Percentiles rank a stretch among this genome's conserved stretches.
Conservation (phyloP, 2,888 invertebrate species). For the Monopis laevigella region DNA sequence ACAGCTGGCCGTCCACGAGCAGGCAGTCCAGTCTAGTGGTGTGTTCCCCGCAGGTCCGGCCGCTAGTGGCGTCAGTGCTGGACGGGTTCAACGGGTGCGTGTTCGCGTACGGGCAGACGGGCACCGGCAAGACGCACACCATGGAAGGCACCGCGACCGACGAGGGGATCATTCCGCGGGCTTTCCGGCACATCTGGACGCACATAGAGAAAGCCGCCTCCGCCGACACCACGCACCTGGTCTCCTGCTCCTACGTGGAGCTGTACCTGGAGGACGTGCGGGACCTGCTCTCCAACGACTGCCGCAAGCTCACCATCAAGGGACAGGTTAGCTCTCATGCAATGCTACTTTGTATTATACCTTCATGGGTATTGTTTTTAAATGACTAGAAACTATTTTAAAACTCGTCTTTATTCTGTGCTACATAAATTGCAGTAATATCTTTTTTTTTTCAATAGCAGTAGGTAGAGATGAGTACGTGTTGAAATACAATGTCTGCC, state of each 20-base stretch:
- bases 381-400: too few species aligned
- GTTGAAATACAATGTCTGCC: too few species aligned
- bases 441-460: too few species aligned
- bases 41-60: constrained; percentile 68
- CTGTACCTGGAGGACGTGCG: constrained; percentile 94
- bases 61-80: constrained; percentile 93
- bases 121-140: constrained; percentile 87
- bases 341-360: too few species aligned
- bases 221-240: constrained; percentile 93
- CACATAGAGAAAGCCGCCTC: constrained; percentile 87
- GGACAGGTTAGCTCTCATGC: constrained; percentile 56
- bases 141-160: constrained; percentile 70
- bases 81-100: constrained; percentile 99
- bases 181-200: constrained; percentile 97
- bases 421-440: too few species aligned
- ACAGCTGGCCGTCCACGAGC: too few species aligned
- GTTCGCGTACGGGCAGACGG: constrained; percentile 99
- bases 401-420: too few species aligned
- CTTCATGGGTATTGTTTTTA: too few species aligned
- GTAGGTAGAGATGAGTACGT: too few species aligned
- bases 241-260: constrained; percentile 96
- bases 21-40: neutral
- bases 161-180: constrained; percentile 92
- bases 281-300: constrained; percentile 75
- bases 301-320: constrained; percentile 75